phyloP scores from a whole-genome alignment of 53 echinoderm and acorn worm genomes.

The Stichopus horrens region DNA sequence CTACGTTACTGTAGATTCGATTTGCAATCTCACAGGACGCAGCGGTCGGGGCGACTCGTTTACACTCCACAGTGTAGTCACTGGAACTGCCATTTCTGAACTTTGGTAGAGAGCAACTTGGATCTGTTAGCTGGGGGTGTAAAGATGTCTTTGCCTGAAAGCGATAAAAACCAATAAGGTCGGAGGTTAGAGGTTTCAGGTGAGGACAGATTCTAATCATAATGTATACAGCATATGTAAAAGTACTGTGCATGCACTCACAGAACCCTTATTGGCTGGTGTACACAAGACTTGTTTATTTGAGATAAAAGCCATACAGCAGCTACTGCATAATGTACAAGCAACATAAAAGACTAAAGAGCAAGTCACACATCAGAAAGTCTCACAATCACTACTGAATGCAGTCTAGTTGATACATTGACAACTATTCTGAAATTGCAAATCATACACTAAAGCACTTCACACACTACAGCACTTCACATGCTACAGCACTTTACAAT shows the following conservation, averaged over 20 bases:
- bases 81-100: background rate
- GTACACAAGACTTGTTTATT: no score
- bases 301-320: no score
- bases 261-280: background rate
- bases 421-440: no score
- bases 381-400: no score
- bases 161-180: background rate
- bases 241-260: background rate
- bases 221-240: background rate
- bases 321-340: no score
- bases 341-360: no score
- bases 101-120: constrained; percentile 4
- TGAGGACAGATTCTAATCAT: background rate
- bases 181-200: background rate
- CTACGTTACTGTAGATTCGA: background rate
- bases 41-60: background rate
- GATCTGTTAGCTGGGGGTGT: background rate
- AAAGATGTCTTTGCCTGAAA: background rate
- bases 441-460: no score
- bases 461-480: no score
- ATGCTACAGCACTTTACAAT: no score
- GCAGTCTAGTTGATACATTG: no score
- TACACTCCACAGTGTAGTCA: constrained; percentile 4
- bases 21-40: constrained; percentile 17
- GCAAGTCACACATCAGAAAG: no score